Evolutionary conservation across 2,888 invertebrate species (phyloP), one percentile per base, ranked within the genome.

Genomic region (Diplolepis rosae): DNA sequence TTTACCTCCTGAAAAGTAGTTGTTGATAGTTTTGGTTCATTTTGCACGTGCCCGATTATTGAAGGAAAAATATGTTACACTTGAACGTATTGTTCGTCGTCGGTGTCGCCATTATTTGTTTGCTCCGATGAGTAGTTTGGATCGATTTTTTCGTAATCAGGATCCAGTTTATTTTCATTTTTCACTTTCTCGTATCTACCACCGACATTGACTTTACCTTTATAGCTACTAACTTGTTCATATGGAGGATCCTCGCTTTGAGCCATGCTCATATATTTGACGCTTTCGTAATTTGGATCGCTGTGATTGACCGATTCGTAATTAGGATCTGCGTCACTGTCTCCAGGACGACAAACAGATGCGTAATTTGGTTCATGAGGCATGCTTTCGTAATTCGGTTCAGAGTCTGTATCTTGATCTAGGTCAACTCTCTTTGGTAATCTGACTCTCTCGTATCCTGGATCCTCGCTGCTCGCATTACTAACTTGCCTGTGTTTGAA

Each of bases 201-300:
- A 66, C 24, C 73, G 7, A 22, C n/a, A 7, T 6, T 6, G 24
- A 24, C 13, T 5, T 61, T 70, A 18, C 71, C 30, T 24, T 82
- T 82, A 28, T 80, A 84, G 50, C 77, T 81, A 39, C 80, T 83
- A 15, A 89, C 84, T 74, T 83, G 84, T 50, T 89, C 88, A 70
- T 89, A 89, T 1, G 88, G 87, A 0, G 94, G 94, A 65, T 94
- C 93, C 66, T 93, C 93, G 71, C 89, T 90, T 28, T 90, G 90
- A 0, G 89, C 82, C 1, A 92, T 85, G 72, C 93, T 93, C 81
- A 93, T 91, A 88, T 94, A 95, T 78, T 93, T 94, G 0, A 95
- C 95, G 77, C 94, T 95, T 85, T 95, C 95, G 82, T 95, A 95
- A 85, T 95, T 95, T 0, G 95, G 95, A 90, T 95, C 93, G 56